Evolutionary conservation across 2,113 vertebrate species (phyloP).

Genomic region (Notarius quadriscutis): DNA sequence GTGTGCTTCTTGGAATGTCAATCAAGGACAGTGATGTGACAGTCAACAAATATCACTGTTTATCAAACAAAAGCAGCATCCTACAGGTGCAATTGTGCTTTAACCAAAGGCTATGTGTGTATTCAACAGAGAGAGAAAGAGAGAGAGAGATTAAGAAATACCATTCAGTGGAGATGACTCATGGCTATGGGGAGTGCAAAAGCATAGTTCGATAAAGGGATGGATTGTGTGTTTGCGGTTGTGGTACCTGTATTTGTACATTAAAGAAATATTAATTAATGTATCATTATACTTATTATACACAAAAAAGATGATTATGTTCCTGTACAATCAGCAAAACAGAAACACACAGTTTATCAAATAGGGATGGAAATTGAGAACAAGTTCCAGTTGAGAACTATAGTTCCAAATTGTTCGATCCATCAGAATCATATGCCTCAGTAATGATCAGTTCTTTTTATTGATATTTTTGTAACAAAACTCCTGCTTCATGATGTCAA

Average conservation of each 20-base stretch:
- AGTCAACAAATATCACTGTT: conserved; percentile 19
- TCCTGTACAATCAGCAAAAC: background rate
- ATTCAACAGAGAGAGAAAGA: too few relatives aligned
- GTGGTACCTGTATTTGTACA: background rate
- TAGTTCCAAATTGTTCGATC: too few relatives aligned
- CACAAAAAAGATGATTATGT: background rate
- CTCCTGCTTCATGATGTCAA: too few relatives aligned
- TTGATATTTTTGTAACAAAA: too few relatives aligned
- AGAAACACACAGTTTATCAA: background rate
- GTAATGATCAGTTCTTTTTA: too few relatives aligned
- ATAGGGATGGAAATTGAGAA: too few relatives aligned
- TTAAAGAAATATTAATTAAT: background rate
- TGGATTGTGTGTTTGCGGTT: background rate
- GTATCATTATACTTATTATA: background rate
- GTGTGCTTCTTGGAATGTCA: background rate
- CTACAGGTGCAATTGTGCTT: background rate
- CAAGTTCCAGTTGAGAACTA: too few relatives aligned
- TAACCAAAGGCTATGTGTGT: conserved; percentile 3
- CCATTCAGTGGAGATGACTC: conserved; percentile 26
- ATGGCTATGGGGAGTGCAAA: background rate
- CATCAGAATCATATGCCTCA: too few relatives aligned
- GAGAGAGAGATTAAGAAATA: conserved; percentile 11
- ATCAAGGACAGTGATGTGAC: background rate
- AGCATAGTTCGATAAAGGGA: background rate
- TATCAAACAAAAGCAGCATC: conserved; percentile 5